Conservation (phyloP, 2,797 vertebrate species). For the Meda fulgida region DNA sequence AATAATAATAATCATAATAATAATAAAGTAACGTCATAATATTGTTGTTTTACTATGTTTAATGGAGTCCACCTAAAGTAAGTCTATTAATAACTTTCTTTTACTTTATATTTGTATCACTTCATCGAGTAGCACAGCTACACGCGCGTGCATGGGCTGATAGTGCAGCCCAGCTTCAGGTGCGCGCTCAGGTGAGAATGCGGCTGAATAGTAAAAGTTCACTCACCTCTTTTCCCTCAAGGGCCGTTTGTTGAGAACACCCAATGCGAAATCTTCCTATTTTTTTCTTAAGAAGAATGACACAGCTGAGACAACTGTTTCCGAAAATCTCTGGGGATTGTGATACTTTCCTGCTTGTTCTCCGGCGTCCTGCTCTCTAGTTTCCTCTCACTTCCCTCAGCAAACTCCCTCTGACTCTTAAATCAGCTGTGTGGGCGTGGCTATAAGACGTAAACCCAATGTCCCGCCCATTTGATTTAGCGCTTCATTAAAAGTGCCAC, state of each 20-base stretch:
- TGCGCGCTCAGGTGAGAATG: background rate
- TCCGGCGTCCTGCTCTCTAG: conserved; percentile 25
- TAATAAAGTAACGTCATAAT: too few relatives aligned
- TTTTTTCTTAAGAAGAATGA: conserved; percentile 32
- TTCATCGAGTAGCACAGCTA: background rate
- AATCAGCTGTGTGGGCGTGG: conserved; percentile 59
- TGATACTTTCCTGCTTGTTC: conserved; percentile 30
- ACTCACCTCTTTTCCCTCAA: conserved; percentile 30
- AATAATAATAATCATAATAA: too few relatives aligned
- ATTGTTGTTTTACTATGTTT: background rate
- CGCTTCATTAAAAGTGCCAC: background rate
- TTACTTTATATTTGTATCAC: background rate
- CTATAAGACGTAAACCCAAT: background rate
- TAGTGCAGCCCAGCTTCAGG: conserved; percentile 15
- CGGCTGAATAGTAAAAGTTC: background rate
- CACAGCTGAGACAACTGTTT: conserved; percentile 22
- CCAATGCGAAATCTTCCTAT: conserved; percentile 48
- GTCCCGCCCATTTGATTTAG: conserved; percentile 30
- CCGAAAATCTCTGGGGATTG: conserved; percentile 10
- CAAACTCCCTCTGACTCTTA: conserved; percentile 14
- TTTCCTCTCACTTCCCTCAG: conserved; percentile 23
- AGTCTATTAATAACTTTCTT: background rate
- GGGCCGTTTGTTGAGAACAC: background rate
- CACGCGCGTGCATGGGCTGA: background rate
- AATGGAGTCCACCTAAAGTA: background rate